A percentile compares a stretch with the other conserved stretches of the same genome.
Conservation (phyloP, 2,797 vertebrate genomes). For the Chromobotia macracanthus region DNA sequence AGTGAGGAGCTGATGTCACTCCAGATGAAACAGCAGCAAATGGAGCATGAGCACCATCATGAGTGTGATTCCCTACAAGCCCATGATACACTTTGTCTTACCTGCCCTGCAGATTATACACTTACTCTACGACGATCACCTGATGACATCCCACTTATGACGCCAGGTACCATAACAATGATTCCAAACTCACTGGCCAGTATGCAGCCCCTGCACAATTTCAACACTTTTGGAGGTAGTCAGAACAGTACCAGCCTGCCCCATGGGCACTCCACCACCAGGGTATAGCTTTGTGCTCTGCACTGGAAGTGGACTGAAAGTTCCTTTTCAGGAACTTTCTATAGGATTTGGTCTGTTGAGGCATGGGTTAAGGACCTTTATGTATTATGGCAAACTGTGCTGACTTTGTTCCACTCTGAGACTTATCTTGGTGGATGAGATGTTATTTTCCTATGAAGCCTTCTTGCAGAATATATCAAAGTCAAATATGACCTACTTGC, state of each 20-base stretch:
- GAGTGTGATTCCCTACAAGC: slow-evolving; percentile 88
- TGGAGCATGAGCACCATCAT: slow-evolving; percentile 82
- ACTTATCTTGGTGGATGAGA: slow-evolving; percentile 72
- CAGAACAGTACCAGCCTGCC: slow-evolving; percentile 95
- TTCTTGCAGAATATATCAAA: slow-evolving; percentile 73
- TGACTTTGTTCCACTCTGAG: slow-evolving; percentile 58
- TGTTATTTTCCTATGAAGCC: slow-evolving; percentile 81
- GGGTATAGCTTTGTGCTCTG: slow-evolving; percentile 85
- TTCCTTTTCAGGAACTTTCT: slow-evolving; percentile 28
- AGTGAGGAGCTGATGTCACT: slow-evolving; percentile 92
- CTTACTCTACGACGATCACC: slow-evolving; percentile 92
- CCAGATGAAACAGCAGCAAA: slow-evolving; percentile 88
- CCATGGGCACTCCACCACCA: slow-evolving; percentile 93
- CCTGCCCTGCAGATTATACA: slow-evolving; percentile 92
- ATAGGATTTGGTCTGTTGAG: slow-evolving; percentile 36
- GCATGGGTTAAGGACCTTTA: slow-evolving; percentile 34
- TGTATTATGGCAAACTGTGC: slow-evolving; percentile 28
- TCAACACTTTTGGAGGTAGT: slow-evolving; percentile 90
- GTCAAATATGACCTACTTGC: slow-evolving; percentile 71
- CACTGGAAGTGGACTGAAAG: slow-evolving; percentile 22
- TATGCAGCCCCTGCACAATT: slow-evolving; percentile 94
- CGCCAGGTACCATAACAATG: slow-evolving; percentile 96
- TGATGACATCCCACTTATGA: slow-evolving; percentile 92
- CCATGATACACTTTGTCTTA: slow-evolving; percentile 86
- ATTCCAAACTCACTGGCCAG: slow-evolving; percentile 90